Conservation (phyloP, 1,140 invertebrate species). For the Eueides isabella region DNA sequence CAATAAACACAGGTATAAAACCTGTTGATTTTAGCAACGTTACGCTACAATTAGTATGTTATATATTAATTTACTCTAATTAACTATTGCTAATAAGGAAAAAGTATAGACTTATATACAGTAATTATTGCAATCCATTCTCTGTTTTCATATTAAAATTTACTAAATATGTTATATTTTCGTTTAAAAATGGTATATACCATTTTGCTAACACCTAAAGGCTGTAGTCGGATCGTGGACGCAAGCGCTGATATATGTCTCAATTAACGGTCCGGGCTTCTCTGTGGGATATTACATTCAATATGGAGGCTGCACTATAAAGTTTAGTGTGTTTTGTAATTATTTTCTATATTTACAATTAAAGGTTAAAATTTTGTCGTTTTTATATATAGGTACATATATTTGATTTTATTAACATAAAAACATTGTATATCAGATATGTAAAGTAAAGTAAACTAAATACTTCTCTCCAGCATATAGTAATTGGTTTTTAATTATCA, state of each 20-base stretch:
- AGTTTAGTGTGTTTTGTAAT: neutral
- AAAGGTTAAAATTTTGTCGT: neutral
- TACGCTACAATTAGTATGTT: too few species aligned
- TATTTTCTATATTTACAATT: neutral
- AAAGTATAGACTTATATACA: too few species aligned
- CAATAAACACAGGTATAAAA: too few species aligned
- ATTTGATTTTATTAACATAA: neutral
- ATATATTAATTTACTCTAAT: too few species aligned
- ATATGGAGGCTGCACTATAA: slow-evolving; percentile 31
- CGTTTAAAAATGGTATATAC: slow-evolving; percentile 1
- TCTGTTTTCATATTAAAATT: too few species aligned
- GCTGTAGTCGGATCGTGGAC: slow-evolving; percentile 4
- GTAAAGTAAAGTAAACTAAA: too few species aligned
- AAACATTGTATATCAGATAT: neutral
- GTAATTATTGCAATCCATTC: too few species aligned
- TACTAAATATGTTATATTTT: neutral
- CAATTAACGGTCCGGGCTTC: slow-evolving; percentile 52
- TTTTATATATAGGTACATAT: neutral
- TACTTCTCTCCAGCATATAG: too few species aligned
- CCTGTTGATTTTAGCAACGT: too few species aligned
- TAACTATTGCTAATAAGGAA: too few species aligned
- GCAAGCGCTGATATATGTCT: slow-evolving; percentile 57
- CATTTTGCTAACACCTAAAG: neutral
- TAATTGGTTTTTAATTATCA: too few species aligned
- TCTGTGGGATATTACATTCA: slow-evolving; percentile 51